Base-by-base conservation (phyloP, 2,113 vertebrate species). In the Mesitornis unicolor region DNA sequence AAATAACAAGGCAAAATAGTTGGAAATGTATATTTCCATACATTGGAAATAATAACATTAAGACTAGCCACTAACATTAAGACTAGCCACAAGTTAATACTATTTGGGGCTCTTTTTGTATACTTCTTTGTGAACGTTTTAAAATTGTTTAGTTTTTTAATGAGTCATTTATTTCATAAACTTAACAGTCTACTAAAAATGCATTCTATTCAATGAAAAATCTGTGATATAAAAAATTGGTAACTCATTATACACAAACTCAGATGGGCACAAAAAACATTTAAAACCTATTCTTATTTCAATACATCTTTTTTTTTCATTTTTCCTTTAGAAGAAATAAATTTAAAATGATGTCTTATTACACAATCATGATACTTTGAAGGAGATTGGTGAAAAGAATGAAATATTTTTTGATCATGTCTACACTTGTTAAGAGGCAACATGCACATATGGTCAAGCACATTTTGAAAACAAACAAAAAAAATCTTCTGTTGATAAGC, bases 151-250 rank as follows among this genome's bases (percentile, higher is more conserved):
- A 36, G 78, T 63, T 93, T 73, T 80, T 56, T 60, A 91, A 77
- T 88, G 81, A 47, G 94, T 87, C 14, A 95, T 93, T 95, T 96
- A 84, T 96, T 69, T 94, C 10, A 29, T 48, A 90, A 96, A 50
- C n/a, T 83, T 81, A 91, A 53, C 13, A 8, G 54, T 57, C 42
- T 75, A 33, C 29, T 70, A 74, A 90, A 76, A 89, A 95, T 84
- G 42, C 9, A 80, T 87, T 92, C 19, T 26, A 28, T 82, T 85
- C 16, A 69, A 84, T 6, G 50, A 93, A 95, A 25, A 36, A 31
- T 14, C 36, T 78, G 42, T 48, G 71, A 95, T n/a, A 67, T 22
- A 6, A 84, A 57, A 63, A 85, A n/a, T 31, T 84, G 15, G 24
- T 43, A 73, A 29, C 6, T 71, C 17, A n/a, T 45, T 65, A 45